Evolutionary conservation across 2,113 vertebrate species (phyloP).

Genomic region (Callopanchax toddi): DNA sequence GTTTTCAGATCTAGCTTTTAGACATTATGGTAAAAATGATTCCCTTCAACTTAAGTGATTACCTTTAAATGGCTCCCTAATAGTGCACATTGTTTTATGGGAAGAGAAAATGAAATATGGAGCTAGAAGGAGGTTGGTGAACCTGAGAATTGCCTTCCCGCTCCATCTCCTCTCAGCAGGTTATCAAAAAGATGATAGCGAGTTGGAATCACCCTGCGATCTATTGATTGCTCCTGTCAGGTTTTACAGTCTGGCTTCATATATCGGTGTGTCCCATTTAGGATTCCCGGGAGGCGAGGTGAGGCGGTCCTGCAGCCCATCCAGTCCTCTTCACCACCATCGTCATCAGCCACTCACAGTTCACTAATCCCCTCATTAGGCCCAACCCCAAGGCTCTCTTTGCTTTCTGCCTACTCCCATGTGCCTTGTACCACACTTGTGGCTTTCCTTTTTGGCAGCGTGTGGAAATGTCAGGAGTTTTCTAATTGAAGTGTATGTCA

Average conservation of each 20-base stretch:
- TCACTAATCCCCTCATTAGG: slow-evolving; percentile 75
- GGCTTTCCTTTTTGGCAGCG: slow-evolving; percentile 60
- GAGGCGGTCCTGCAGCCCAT: slow-evolving; percentile 44
- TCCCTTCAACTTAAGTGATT: slow-evolving; percentile 28
- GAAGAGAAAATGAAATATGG: slow-evolving; percentile 23
- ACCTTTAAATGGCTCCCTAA: slow-evolving; percentile 19
- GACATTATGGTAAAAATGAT: too few species aligned
- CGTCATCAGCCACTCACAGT: slow-evolving; percentile 36
- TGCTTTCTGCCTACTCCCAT: slow-evolving; percentile 63
- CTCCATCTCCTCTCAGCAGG: slow-evolving; percentile 18
- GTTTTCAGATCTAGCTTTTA: too few species aligned
- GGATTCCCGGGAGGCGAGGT: slow-evolving; percentile 41
- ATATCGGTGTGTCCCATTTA: slow-evolving; percentile 28
- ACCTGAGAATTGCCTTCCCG: slow-evolving; percentile 11
- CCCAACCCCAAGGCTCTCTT: slow-evolving; percentile 49
- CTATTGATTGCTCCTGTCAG: slow-evolving; percentile 63
- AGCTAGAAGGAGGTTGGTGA: neutral
- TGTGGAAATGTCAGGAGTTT: slow-evolving; percentile 65
- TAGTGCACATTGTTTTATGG: neutral
- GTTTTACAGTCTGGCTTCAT: slow-evolving; percentile 52
- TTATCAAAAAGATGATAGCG: slow-evolving; percentile 41
- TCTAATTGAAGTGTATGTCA: slow-evolving; percentile 46
- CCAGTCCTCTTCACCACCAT: slow-evolving; percentile 4
- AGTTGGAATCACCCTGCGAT: slow-evolving; percentile 36
- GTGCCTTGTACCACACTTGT: slow-evolving; percentile 51